These are phyloP conservation scores for Iselma pallidipennis DNA, from an alignment of 2,888 invertebrate genomes.

Conservation along the genomic window DNA sequence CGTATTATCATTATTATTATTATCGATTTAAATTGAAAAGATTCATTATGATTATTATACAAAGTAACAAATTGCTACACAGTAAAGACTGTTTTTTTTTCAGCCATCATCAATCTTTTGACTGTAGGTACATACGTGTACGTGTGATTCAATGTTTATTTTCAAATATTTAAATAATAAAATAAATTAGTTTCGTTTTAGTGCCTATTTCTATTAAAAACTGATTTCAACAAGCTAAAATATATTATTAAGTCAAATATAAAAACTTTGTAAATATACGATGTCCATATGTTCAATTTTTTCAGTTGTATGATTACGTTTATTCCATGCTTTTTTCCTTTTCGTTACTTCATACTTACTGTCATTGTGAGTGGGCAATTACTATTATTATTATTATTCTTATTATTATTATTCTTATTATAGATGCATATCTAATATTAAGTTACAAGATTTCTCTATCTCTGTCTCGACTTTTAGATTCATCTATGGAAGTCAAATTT, in stretches of 20 bases:
- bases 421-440: slow-evolving; percentile 2
- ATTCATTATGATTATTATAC: no score
- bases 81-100: no score
- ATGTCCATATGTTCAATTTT: not conserved
- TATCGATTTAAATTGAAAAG: no score
- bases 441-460: not conserved
- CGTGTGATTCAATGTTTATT: no score
- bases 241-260: not conserved
- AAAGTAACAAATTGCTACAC: no score
- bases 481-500: not conserved
- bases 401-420: not conserved
- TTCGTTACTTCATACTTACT: not conserved
- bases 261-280: not conserved
- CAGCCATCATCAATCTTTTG: no score
- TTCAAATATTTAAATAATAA: no score
- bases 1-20: no score
- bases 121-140: no score
- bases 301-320: not conserved
- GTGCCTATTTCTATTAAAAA: no score
- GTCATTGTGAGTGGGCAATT: not conserved
- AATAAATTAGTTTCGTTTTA: no score
- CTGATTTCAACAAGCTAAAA: no score
- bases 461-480: not conserved
- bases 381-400: not conserved
- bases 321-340: not conserved